Evolutionary conservation across 1,140 invertebrate species (phyloP).

Genomic region (Drosophila rufa): DNA sequence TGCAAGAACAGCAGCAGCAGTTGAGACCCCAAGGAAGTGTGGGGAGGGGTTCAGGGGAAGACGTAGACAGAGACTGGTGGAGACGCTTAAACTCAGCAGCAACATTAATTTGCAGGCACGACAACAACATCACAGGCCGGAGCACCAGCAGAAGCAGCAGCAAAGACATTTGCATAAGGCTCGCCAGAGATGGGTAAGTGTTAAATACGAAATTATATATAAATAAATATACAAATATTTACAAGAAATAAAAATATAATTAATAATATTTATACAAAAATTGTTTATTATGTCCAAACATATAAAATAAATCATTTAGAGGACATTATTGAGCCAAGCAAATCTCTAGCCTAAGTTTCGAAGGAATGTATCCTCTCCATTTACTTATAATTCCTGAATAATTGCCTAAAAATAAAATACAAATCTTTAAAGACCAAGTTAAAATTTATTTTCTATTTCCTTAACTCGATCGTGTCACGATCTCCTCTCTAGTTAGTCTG

Average conservation of each 20-base stretch:
- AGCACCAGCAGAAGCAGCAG: conserved; percentile 28
- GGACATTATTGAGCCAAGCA: too few species aligned
- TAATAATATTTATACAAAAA: not conserved
- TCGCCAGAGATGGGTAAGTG: conserved; percentile 14
- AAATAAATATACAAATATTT: not conserved
- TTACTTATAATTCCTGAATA: too few species aligned
- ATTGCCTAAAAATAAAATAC: too few species aligned
- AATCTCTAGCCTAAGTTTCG: too few species aligned
- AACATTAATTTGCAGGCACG: conserved; percentile 79
- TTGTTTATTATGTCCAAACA: not conserved
- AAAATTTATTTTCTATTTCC: not conserved
- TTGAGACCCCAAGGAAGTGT: conserved; percentile 45
- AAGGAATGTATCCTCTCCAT: too few species aligned
- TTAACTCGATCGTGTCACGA: conserved; percentile 20
- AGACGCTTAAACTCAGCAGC: conserved; percentile 81
- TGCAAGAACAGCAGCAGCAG: conserved; percentile 72
- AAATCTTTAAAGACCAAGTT: too few species aligned
- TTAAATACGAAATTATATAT: too few species aligned
- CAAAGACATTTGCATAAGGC: conserved; percentile 70
- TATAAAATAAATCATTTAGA: too few species aligned
- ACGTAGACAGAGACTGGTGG: conserved; percentile 36
- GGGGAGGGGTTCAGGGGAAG: not conserved
- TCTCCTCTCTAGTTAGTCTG: conserved; percentile 30
- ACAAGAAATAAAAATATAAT: not conserved
- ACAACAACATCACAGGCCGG: conserved; percentile 47